These are phyloP conservation scores for Petroica traversi DNA, from an alignment of 2,113 vertebrate species.

Conservation along the genomic window DNA sequence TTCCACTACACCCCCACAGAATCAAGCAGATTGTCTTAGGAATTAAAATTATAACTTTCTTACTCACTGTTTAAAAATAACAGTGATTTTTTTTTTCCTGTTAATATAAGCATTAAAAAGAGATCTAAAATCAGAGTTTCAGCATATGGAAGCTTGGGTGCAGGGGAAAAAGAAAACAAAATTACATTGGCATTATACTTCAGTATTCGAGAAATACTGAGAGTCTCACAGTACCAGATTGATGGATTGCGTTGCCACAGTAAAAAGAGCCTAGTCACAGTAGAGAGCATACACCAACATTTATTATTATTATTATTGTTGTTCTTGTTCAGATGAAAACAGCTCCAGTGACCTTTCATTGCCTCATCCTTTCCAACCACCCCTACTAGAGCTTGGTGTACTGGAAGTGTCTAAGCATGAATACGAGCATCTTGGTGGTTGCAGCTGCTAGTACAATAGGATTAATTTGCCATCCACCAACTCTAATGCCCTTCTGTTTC, in stretches of 20 bases:
- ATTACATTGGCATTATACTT: neutral
- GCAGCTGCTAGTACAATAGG: slow-evolving; percentile 74
- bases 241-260: neutral
- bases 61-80: slow-evolving; percentile 35
- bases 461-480: slow-evolving; percentile 72
- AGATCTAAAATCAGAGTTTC: neutral
- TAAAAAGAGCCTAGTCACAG: slow-evolving; percentile 19
- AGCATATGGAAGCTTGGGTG: neutral
- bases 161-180: neutral
- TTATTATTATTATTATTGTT: neutral
- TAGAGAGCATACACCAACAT: neutral
- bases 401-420: slow-evolving; percentile 64
- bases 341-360: slow-evolving; percentile 65
- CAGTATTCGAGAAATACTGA: neutral
- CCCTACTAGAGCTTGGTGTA: slow-evolving; percentile 44
- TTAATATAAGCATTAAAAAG: neutral
- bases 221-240: neutral
- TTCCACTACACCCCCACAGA: slow-evolving; percentile 1
- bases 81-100: neutral
- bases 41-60: neutral
- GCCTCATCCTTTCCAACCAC: slow-evolving; percentile 63
- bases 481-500: slow-evolving; percentile 78
- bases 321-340: slow-evolving; percentile 46
- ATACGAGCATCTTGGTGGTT: slow-evolving; percentile 50
- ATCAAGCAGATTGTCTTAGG: slow-evolving; percentile 3